These are phyloP conservation scores for Parus major DNA, from an alignment of 2,113 vertebrate genomes.

Conservation along the genomic window DNA sequence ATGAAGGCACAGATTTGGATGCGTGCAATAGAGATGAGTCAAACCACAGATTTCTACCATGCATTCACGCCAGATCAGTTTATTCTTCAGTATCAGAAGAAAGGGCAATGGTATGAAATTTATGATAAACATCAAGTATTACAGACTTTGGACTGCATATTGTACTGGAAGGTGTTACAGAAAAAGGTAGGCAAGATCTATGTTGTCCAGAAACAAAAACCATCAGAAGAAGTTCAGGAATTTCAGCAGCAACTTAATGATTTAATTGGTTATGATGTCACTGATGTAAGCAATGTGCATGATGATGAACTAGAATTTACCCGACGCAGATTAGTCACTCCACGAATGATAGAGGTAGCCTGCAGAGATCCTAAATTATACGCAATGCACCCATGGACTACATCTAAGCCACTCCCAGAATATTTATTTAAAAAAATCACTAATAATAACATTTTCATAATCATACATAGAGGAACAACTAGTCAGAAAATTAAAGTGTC, in stretches of 20 bases:
- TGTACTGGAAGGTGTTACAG: conserved; percentile 90
- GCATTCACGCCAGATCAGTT: conserved; percentile 87
- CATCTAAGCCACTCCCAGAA: conserved; percentile 85
- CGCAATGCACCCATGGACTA: conserved; percentile 94
- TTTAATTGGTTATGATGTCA: conserved; percentile 95
- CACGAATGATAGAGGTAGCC: conserved; percentile 86
- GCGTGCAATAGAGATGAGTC: conserved; percentile 84
- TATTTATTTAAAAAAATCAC: conserved; percentile 86
- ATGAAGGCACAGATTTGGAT: conserved; percentile 96
- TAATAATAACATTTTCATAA: conserved; percentile 85
- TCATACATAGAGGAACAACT: conserved; percentile 88
- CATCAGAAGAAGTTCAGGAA: conserved; percentile 80
- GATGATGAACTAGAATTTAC: conserved; percentile 97
- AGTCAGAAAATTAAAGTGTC: conserved; percentile 95
- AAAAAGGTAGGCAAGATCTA: conserved; percentile 90
- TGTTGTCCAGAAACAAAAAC: conserved; percentile 80
- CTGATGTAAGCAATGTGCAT: conserved; percentile 93
- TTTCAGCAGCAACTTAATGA: conserved; percentile 90
- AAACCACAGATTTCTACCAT: conserved; percentile 88
- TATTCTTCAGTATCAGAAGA: conserved; percentile 95
- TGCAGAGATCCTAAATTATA: conserved; percentile 89
- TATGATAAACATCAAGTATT: conserved; percentile 96
- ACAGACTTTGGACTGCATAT: conserved; percentile 94
- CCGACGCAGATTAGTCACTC: conserved; percentile 90
- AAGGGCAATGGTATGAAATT: conserved; percentile 95